Conservation (phyloP, 2,888 invertebrate genomes). For the Athalia rosae region DNA sequence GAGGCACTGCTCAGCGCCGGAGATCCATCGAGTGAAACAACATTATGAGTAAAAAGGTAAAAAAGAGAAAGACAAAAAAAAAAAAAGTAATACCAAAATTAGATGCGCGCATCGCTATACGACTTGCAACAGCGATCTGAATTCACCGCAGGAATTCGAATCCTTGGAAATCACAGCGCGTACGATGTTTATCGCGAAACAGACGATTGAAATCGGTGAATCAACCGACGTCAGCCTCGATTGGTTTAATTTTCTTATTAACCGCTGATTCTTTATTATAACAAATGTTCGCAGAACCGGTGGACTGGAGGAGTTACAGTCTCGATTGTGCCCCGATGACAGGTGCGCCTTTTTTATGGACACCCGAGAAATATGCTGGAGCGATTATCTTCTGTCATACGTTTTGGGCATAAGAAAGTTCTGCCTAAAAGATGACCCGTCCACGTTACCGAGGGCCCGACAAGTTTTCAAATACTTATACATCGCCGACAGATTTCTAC, state of each 20-base stretch:
- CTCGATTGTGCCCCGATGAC: conserved; percentile 65
- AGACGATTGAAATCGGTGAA: too few species aligned
- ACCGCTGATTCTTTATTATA: not conserved
- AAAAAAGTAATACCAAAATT: too few species aligned
- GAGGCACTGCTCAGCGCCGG: not conserved
- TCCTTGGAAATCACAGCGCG: too few species aligned
- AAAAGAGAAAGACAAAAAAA: too few species aligned
- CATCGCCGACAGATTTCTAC: conserved; percentile 60
- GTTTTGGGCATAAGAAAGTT: conserved; percentile 89
- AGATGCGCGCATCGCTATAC: too few species aligned
- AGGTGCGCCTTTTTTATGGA: conserved; percentile 73
- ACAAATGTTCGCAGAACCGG: conserved; percentile 61
- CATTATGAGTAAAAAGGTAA: too few species aligned
- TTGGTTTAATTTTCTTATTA: too few species aligned
- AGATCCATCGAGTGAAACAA: too few species aligned
- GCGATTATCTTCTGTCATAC: conserved; percentile 81
- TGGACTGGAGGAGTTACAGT: conserved; percentile 56
- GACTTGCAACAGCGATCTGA: too few species aligned
- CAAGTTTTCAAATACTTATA: conserved; percentile 74
- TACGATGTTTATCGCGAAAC: too few species aligned
- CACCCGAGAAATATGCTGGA: conserved; percentile 77
- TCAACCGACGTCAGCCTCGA: too few species aligned
- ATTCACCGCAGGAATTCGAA: too few species aligned
- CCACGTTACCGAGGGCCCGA: conserved; percentile 84
- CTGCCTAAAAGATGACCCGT: conserved; percentile 88